Evolutionary conservation across 2,113 vertebrate genomes (phyloP).

Genomic region (Jacana jacana): DNA sequence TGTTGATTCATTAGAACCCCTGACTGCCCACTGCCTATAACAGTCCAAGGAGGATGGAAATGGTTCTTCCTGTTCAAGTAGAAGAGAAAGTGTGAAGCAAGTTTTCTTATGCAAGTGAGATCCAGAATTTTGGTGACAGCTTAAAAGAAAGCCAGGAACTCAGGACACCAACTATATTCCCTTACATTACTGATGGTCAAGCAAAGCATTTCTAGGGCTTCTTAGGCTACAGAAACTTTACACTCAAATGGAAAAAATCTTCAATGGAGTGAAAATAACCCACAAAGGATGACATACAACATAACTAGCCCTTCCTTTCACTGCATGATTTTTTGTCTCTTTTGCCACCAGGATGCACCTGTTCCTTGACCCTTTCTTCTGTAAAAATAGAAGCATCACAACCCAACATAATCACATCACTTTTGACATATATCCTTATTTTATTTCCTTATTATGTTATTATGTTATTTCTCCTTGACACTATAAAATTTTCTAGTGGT

Average conservation of each 20-base stretch:
- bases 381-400: not conserved
- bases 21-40: not conserved
- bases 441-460: not conserved
- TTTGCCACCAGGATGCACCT: not conserved
- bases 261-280: not conserved
- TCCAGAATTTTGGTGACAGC: not conserved
- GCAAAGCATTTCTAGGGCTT: not conserved
- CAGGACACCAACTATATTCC: not conserved
- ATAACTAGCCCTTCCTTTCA: not conserved
- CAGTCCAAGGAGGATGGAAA: not conserved
- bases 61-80: not conserved
- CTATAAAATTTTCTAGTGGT: not conserved
- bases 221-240: not conserved
- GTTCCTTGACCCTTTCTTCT: not conserved
- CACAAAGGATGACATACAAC: not conserved
- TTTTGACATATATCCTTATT: not conserved
- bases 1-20: too few relatives aligned
- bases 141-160: not conserved
- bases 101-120: not conserved
- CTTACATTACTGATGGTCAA: not conserved
- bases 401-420: not conserved
- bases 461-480: not conserved
- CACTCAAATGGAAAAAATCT: not conserved
- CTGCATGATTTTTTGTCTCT: not conserved
- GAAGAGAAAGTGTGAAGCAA: not conserved